These are phyloP conservation scores for Esox niger DNA, from an alignment of 2,113 vertebrate species.

Conservation along the genomic window DNA sequence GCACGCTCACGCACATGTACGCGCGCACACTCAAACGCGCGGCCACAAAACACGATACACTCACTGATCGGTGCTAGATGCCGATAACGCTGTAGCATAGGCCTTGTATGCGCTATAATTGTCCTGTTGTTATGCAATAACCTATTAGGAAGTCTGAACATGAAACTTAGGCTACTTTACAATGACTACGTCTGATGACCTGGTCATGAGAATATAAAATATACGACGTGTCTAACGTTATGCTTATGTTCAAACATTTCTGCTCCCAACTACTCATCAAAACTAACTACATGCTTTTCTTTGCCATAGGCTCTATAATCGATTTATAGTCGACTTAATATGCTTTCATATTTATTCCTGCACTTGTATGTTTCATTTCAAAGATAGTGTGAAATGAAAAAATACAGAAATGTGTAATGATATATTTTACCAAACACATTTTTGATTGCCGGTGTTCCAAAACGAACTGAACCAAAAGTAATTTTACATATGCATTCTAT, in stretches of 20 bases:
- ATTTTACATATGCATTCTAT: neutral
- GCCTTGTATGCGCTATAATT: neutral
- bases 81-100: neutral
- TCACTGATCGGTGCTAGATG: neutral
- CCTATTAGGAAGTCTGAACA: neutral
- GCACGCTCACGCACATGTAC: conserved; percentile 9
- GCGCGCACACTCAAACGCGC: conserved; percentile 9
- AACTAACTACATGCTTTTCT: too few relatives aligned
- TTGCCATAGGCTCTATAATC: too few relatives aligned
- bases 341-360: too few relatives aligned
- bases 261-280: too few relatives aligned
- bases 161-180: neutral
- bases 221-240: neutral
- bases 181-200: neutral
- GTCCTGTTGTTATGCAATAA: neutral
- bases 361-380: too few relatives aligned
- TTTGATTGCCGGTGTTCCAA: too few relatives aligned
- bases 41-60: neutral
- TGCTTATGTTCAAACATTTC: too few relatives aligned
- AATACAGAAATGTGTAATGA: too few relatives aligned
- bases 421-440: too few relatives aligned
- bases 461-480: too few relatives aligned
- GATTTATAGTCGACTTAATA: too few relatives aligned
- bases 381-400: too few relatives aligned
- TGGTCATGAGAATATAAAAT: neutral